Evolutionary conservation across 2,797 vertebrate genomes (phyloP), one percentile per base, ranked within the genome.

Genomic region (Mionectes olivaceus): DNA sequence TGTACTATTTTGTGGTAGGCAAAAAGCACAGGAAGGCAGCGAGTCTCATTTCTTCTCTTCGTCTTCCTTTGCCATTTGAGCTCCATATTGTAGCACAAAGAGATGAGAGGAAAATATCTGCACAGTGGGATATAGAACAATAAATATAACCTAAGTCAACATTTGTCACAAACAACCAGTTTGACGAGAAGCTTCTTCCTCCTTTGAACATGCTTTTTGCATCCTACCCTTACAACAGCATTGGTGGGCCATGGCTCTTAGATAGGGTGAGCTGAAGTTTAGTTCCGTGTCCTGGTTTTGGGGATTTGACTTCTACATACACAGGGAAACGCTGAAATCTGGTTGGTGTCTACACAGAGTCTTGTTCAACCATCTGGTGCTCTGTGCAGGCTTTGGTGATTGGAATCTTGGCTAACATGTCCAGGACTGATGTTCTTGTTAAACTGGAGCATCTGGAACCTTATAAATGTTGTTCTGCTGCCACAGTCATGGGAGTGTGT

Each of bases 201-300:
- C 6, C 12, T 49, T 57, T 69, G 30, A 44, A 22, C 1, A 13
- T 55, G 19, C 25, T 64, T 21, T 56, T 55, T 67, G 23, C 32
- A 21, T 44, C n/a, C 37, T 85, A 64, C 60, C 28, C 56, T 60
- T 71, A 28, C 8, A 53, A 50, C 32, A 68, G 53, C 2, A 5
- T 21, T 0, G 0, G 7, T 46, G 61, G 28, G 43, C 50, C 9
- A 2, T 25, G 33, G 37, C 55, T 79, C 37, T 61, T 27, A 2
- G 39, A 47, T 41, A 2, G 2, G 7, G 32, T 43, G 64, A n/a
- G 35, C 56, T 63, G 68, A 39, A 33, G 19, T 35, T 94, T 79
- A 17, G 3, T 21, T 70, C 32, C 59, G n/a, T 15, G 35, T 77
- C 24, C n/a, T 9, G 9, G 0, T 47, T 95, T 91, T 41, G 24